Evolutionary conservation across 2,888 invertebrate species (phyloP).

Genomic region (Parthenolecanium corni): DNA sequence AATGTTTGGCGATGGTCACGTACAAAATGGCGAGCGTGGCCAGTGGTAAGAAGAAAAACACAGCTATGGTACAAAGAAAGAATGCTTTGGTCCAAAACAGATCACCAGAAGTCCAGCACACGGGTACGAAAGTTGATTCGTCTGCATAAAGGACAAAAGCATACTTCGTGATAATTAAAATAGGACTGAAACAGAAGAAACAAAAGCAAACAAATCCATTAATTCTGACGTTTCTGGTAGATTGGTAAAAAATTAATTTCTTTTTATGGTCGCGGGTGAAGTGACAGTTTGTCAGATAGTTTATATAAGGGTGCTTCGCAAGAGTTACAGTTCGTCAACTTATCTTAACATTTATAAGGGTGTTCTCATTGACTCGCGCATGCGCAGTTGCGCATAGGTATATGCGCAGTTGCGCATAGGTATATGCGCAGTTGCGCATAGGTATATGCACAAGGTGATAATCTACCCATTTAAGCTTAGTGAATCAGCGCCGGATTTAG

Average conservation of each 20-base stretch:
- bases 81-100: constrained; percentile 66
- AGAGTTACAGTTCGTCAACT: no score
- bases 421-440: no score
- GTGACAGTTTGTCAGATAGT: no score
- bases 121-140: constrained; percentile 54
- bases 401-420: no score
- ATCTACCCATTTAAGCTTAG: no score
- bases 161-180: constrained; percentile 68
- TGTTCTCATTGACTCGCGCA: no score
- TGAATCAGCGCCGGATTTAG: no score
- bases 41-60: constrained; percentile 77
- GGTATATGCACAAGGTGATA: no score
- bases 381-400: no score
- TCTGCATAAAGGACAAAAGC: constrained; percentile 56
- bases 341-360: no score
- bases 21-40: constrained; percentile 69
- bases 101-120: constrained; percentile 69
- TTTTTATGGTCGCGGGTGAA: neutral
- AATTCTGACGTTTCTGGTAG: neutral
- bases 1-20: constrained; percentile 70
- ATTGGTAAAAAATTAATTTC: neutral
- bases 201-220: neutral
- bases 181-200: constrained; percentile 52
- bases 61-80: constrained; percentile 63
- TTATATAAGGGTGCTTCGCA: no score